Evolutionary conservation across 2,113 vertebrate species (phyloP).

Genomic region (Setophaga kirtlandii): DNA sequence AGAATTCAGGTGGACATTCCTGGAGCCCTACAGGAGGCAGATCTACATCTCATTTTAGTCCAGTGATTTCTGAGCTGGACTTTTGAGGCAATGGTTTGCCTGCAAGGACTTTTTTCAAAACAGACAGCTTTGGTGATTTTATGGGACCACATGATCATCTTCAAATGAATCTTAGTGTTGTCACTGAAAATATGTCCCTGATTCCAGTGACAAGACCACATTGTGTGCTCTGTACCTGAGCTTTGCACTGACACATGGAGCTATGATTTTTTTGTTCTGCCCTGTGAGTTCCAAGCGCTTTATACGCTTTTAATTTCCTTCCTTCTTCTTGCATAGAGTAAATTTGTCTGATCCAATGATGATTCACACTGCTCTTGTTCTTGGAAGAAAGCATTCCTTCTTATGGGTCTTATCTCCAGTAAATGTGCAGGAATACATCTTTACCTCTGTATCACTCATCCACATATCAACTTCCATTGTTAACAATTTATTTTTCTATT

Average conservation of each 20-base stretch:
- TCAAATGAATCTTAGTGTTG: neutral
- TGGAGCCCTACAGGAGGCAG: neutral
- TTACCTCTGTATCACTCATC: neutral
- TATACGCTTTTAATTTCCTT: neutral
- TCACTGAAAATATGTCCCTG: neutral
- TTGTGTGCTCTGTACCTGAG: neutral
- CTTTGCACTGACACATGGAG: neutral
- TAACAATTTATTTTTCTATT: neutral
- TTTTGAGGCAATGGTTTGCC: neutral
- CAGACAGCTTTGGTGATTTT: neutral
- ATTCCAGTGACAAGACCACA: neutral
- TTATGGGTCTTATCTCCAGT: neutral
- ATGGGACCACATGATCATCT: neutral
- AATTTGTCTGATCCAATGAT: neutral
- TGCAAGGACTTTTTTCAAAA: neutral
- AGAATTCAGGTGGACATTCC: neutral
- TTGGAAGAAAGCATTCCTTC: neutral
- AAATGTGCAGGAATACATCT: neutral
- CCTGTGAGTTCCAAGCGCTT: neutral
- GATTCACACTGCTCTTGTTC: neutral
- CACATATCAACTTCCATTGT: neutral
- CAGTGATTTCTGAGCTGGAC: neutral
- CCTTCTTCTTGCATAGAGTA: neutral
- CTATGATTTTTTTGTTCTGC: neutral
- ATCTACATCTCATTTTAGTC: neutral